These are phyloP conservation scores for Enteromius thamalakanensis DNA, from an alignment of 2,797 vertebrate genomes.

Conservation along the genomic window DNA sequence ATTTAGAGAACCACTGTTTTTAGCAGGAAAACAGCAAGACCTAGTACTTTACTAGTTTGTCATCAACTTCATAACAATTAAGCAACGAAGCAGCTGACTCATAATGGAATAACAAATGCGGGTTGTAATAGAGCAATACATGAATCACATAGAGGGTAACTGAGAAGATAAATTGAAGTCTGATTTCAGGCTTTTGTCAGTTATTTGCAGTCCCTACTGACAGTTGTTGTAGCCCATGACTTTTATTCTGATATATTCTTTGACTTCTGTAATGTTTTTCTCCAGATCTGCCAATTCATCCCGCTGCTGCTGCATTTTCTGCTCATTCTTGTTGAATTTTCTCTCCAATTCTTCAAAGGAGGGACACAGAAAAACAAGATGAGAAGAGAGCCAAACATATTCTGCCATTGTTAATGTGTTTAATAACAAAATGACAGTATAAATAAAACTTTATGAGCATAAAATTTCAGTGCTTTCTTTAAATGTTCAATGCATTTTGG, in stretches of 20 bases:
- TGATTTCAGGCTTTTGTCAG: background rate
- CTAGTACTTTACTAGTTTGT: background rate
- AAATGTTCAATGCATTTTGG: background rate
- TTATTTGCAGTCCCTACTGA: slow-evolving; percentile 48
- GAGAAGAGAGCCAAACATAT: slow-evolving; percentile 9
- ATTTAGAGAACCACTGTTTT: background rate
- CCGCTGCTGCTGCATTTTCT: slow-evolving; percentile 76
- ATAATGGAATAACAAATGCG: background rate
- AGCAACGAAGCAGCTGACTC: background rate
- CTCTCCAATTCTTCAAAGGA: slow-evolving; percentile 78
- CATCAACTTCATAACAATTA: background rate
- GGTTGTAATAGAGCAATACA: background rate
- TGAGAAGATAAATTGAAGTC: slow-evolving; percentile 1
- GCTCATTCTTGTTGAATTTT: slow-evolving; percentile 79
- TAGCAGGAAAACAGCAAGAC: background rate
- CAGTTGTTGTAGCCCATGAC: slow-evolving; percentile 78
- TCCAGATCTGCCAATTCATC: slow-evolving; percentile 74
- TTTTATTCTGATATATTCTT: slow-evolving; percentile 72
- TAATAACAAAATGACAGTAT: background rate
- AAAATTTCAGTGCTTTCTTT: background rate
- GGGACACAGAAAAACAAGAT: slow-evolving; percentile 16
- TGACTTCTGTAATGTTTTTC: slow-evolving; percentile 69
- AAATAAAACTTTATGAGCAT: background rate
- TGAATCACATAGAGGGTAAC: background rate
- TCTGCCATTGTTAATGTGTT: background rate